phyloP scores from a whole-genome alignment of 2,113 vertebrate species.

The Hippopotamus amphibius region DNA sequence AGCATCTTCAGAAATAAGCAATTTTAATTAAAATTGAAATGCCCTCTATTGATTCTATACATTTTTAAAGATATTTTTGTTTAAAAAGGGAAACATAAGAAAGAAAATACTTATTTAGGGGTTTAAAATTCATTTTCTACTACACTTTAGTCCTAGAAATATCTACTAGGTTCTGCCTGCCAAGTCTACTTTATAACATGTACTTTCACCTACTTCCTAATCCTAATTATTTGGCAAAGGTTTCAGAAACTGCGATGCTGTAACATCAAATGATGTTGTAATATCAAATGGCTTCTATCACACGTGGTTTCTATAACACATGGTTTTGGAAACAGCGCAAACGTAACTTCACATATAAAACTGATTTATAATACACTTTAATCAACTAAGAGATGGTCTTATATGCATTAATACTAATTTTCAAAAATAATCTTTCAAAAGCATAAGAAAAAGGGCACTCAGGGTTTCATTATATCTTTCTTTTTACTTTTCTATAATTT shows the following conservation, averaged over 20 bases:
- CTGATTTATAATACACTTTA: slow-evolving; percentile 37
- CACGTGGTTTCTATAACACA: background rate
- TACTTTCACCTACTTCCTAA: slow-evolving; percentile 6
- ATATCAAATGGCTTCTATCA: background rate
- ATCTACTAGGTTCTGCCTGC: background rate
- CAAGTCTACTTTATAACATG: background rate
- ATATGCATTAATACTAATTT: background rate
- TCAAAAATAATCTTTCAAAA: slow-evolving; percentile 52
- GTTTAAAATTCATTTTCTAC: background rate
- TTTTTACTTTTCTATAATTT: slow-evolving; percentile 40
- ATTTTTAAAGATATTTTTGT: slow-evolving; percentile 59
- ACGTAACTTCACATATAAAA: slow-evolving; percentile 42
- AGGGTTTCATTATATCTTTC: background rate
- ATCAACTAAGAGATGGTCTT: background rate
- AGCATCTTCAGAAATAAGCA: background rate
- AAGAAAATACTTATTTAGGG: background rate
- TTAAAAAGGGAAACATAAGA: background rate
- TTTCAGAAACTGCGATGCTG: background rate
- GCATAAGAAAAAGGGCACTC: background rate
- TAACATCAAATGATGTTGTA: background rate
- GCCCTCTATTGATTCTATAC: background rate
- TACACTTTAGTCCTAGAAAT: background rate
- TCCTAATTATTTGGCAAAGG: background rate
- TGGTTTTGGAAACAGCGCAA: slow-evolving; percentile 54
- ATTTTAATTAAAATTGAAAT: slow-evolving; percentile 53